Percentiles rank a stretch among this genome's conserved stretches.
These are phyloP conservation scores for Pedionomus torquatus DNA, from an alignment of 2,113 vertebrate species.

Conservation along the genomic window DNA sequence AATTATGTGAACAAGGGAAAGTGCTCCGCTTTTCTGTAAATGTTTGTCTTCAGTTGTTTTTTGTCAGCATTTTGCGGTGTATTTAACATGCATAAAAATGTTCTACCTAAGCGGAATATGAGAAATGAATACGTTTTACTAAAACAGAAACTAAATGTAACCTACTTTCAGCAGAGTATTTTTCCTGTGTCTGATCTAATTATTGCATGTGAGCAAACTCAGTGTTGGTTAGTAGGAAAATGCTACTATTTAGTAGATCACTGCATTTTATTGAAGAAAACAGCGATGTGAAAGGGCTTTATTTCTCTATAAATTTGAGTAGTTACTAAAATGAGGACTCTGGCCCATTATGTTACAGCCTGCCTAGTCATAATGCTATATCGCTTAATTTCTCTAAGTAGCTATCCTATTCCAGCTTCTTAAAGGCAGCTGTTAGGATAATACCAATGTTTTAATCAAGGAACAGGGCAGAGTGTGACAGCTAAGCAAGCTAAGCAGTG, in stretches of 20 bases:
- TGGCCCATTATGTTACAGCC: slow-evolving; percentile 49
- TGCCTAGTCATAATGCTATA: slow-evolving; percentile 51
- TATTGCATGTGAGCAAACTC: not conserved
- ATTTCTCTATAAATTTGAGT: slow-evolving; percentile 67
- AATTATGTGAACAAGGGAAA: not conserved
- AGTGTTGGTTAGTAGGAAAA: not conserved
- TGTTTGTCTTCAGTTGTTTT: not conserved
- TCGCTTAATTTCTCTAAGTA: slow-evolving; percentile 55
- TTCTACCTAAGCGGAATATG: not conserved
- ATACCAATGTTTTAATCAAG: slow-evolving; percentile 1
- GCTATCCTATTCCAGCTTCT: not conserved
- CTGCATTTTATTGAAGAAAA: slow-evolving; percentile 61
- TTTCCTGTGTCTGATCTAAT: not conserved
- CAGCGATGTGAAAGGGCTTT: slow-evolving; percentile 49
- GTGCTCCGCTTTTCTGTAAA: not conserved
- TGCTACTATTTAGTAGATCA: slow-evolving; percentile 43
- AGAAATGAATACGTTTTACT: not conserved
- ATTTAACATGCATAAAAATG: not conserved
- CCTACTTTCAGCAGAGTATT: not conserved
- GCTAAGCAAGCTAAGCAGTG: not conserved
- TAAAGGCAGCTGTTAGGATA: slow-evolving; percentile 33
- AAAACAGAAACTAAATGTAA: not conserved
- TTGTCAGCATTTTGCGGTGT: not conserved
- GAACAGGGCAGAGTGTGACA: not conserved
- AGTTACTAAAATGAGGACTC: slow-evolving; percentile 57